Base-by-base conservation (phyloP, 1,140 invertebrate species). In the Trichomalopsis sarcophagae region DNA sequence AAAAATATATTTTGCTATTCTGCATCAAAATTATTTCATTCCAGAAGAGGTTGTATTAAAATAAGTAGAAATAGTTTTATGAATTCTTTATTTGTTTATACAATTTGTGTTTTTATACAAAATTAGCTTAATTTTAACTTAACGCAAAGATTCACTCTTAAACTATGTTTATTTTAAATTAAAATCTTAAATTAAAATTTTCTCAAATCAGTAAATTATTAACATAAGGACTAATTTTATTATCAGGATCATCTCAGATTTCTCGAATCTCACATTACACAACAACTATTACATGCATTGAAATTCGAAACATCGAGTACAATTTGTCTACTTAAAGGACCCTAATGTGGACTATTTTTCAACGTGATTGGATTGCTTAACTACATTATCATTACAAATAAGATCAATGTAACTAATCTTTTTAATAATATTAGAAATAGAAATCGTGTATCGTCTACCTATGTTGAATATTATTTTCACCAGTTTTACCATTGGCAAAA, bases 301-400 rank as follows among this genome's bases (percentile, higher is more conserved):
- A 78, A 55, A 78, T 78, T 78, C 76, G 23, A 78, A 78, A 78
- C 13, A 78, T 78, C 23, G 7, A n/a, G 47, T 7, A 10, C 21
- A 75, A 75, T 44, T 75, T 21, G 3, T 40, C 17, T 6, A 40
- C 55, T 7, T n/a, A 47, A 78, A 78, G 47, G 23, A 78, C 76
- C 23, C 47, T 30, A 47, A 62, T 55, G 17, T 78, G 47, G 17
- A 30, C 21, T 50, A 0, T 11, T 7, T 13, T 62, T n/a, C 14
- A 62, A 62, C n/a, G 17, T 21, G 17, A 62, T 62, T 62, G 6
- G 55, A 4, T 62, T 62, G 21, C 55, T 62, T 62, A 14, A 71
- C 30, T 30, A n/a, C 27, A 71, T 13, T 71, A 1, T 62, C 55
- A 62, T 71, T 30, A 71, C 23, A 27, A 71, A 71, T 14, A 30